These are phyloP conservation scores for Alcedo atthis DNA, from an alignment of 2,797 vertebrate genomes.

Conservation along the genomic window DNA sequence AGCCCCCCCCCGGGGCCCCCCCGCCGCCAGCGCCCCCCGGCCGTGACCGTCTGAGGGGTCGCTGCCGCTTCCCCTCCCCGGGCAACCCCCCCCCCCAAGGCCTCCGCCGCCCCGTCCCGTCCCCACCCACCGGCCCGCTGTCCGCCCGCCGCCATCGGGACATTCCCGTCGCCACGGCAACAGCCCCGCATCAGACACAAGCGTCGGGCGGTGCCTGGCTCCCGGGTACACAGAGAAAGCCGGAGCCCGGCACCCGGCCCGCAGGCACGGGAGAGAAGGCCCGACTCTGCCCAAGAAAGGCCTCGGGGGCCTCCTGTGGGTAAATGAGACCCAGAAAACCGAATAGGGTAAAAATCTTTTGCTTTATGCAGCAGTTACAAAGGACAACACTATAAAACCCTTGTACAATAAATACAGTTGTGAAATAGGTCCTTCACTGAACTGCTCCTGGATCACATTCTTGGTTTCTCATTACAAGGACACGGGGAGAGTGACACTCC, in stretches of 20 bases:
- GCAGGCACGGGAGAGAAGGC: too few species aligned
- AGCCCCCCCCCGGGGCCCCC: too few species aligned
- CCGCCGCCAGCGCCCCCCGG: too few species aligned
- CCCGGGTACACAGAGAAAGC: not conserved
- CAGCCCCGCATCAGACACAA: not conserved
- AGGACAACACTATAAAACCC: not conserved
- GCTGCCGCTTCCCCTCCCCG: not conserved
- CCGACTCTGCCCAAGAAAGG: not conserved
- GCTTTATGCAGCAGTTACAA: slow-evolving; percentile 46
- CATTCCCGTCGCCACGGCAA: not conserved
- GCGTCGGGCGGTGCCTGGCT: not conserved
- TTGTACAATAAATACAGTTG: not conserved
- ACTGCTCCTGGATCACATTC: not conserved
- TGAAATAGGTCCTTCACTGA: not conserved
- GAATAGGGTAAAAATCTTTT: not conserved
- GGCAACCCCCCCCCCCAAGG: too few species aligned
- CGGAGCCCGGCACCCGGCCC: not conserved
- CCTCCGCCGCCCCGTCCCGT: too few species aligned
- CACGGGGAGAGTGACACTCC: not conserved
- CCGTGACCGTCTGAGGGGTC: too few species aligned
- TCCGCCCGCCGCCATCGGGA: not conserved
- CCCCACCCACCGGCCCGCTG: not conserved
- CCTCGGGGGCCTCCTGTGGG: not conserved
- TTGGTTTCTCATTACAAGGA: not conserved
- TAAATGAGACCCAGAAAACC: not conserved